Evolutionary conservation across 2,888 invertebrate genomes (phyloP), one percentile per base, ranked within the genome.

Genomic region (Oligia latruncula): DNA sequence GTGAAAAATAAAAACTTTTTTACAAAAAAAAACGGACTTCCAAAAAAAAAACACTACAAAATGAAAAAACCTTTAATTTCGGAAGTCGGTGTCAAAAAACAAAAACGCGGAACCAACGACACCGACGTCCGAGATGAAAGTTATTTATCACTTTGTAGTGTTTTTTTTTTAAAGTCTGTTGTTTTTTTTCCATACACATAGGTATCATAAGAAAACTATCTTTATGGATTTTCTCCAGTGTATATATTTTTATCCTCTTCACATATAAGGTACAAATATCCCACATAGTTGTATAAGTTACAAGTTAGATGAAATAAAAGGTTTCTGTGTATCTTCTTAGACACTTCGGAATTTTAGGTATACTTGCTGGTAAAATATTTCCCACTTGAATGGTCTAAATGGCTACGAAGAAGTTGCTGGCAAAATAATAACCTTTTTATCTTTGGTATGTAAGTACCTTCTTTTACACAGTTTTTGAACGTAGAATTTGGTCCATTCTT

Each of bases 241-340:
- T 23, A 23, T 29, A 35, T 52, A 52, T 52, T 52, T 52, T 17
- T 17, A 52, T 52, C 17, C 17, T 52, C 52, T 52, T 52, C 17
- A 17, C 17, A 52, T 52, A 17, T 40, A 35, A 73, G 78, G 55
- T 66, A 73, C 35, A 17, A 52, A 52, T 29, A 60, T 60, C 64
- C 72, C 11, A 40, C 49, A 20, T 9, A 70, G 35, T 52, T 70
- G 46, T 62, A 15, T 65, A 20, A 6, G 68, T n/a, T n/a, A n/a
- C n/a, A n/a, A 55, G 40, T 11, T 29, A 40, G 15, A 72, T 75
- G 11, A 43, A 66, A 76, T 55, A 72, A 65, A 75, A 72, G 17
- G 52, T 60, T 60, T 60, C 11, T 67, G 1, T 72, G 15, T 71
- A 20, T 35, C 15, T 23, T n/a, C n/a, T n/a, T 1, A 29, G 9